Evolutionary conservation across 2,797 vertebrate genomes (phyloP).

Genomic region (Gadopsis marmoratus): DNA sequence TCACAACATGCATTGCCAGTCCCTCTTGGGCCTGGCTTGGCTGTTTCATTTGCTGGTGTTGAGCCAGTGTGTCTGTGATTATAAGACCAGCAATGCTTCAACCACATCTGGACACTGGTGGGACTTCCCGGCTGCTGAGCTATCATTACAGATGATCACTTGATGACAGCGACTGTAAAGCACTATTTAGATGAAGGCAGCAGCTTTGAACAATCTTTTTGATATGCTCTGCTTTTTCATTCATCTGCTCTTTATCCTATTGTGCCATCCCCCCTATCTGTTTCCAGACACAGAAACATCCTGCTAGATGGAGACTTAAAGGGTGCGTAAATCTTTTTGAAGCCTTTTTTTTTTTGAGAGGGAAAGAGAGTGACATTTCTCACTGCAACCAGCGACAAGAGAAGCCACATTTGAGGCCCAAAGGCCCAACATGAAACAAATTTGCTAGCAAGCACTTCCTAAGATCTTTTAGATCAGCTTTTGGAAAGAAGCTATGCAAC

Average conservation of each 20-base stretch:
- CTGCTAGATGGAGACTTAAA: slow-evolving; percentile 45
- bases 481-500: slow-evolving; percentile 34
- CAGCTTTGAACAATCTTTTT: slow-evolving; percentile 17
- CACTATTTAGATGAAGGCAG: slow-evolving; percentile 33
- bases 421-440: slow-evolving; percentile 32
- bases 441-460: neutral
- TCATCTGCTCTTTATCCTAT: slow-evolving; percentile 23
- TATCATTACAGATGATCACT: slow-evolving; percentile 67
- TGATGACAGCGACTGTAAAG: slow-evolving; percentile 63
- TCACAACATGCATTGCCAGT: slow-evolving; percentile 60
- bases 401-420: slow-evolving; percentile 32
- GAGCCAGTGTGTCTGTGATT: slow-evolving; percentile 70
- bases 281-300: slow-evolving; percentile 27
- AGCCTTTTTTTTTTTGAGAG: slow-evolving; percentile 8
- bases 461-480: slow-evolving; percentile 41
- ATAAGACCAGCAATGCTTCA: slow-evolving; percentile 44
- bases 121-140: slow-evolving; percentile 56
- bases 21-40: slow-evolving; percentile 61
- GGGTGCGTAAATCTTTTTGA: slow-evolving; percentile 33
- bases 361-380: slow-evolving; percentile 31
- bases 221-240: slow-evolving; percentile 11
- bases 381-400: slow-evolving; percentile 28
- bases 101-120: slow-evolving; percentile 64
- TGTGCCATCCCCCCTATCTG: neutral
- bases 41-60: slow-evolving; percentile 78